Evolutionary conservation across 2,797 vertebrate genomes (phyloP).

Genomic region (Sebastes baramenuke): DNA sequence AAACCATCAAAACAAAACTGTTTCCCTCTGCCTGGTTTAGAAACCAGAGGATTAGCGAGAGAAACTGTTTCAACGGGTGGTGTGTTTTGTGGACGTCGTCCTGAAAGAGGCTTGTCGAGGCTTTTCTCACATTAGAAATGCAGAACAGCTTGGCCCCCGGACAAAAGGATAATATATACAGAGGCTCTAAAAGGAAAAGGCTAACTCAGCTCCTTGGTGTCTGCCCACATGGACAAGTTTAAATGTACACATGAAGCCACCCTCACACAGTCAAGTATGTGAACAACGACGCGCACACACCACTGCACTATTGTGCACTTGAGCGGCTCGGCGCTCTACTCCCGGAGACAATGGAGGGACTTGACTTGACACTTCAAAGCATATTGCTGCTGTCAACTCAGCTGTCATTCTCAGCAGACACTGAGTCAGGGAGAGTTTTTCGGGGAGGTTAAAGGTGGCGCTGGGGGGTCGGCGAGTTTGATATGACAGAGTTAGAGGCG

Average conservation of each 20-base stretch:
- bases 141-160: constrained; percentile 52
- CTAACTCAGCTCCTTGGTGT: constrained; percentile 57
- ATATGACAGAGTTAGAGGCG: constrained; percentile 85
- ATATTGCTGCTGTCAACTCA: constrained; percentile 94
- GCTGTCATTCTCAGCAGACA: constrained; percentile 86
- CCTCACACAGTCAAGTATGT: constrained; percentile 52
- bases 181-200: constrained; percentile 56
- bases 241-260: constrained; percentile 57
- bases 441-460: constrained; percentile 63
- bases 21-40: constrained; percentile 29
- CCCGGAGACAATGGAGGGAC: constrained; percentile 90
- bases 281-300: constrained; percentile 40
- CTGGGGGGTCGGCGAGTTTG: constrained; percentile 66
- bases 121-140: constrained; percentile 74
- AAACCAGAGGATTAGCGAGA: constrained; percentile 59
- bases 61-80: constrained; percentile 60
- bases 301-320: constrained; percentile 67
- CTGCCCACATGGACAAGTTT: constrained; percentile 48
- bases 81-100: constrained; percentile 35
- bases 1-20: constrained; percentile 43
- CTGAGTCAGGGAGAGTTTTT: constrained; percentile 59
- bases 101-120: constrained; percentile 55
- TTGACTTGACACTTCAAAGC: constrained; percentile 94
- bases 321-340: constrained; percentile 83
- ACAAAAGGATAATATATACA: constrained; percentile 77